Evolutionary conservation across 1,140 invertebrate genomes (phyloP).

Genomic region (Elymnias hypermnestra): DNA sequence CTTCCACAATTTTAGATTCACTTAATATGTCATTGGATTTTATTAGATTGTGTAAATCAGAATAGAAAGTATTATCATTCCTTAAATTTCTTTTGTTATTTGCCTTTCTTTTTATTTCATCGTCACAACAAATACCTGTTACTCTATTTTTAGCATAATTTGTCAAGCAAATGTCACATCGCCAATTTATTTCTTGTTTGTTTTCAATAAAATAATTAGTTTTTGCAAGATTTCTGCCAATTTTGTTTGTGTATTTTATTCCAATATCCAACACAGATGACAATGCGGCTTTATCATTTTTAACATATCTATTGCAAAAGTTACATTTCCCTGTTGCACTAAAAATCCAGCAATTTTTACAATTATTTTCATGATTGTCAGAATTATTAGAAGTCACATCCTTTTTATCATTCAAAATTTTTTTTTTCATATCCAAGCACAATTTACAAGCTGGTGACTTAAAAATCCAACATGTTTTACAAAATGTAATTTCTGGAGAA

Average conservation of each 20-base stretch:
- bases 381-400: not conserved
- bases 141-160: conserved; percentile 24
- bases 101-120: not conserved
- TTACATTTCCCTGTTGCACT: conserved; percentile 29
- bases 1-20: too few species aligned
- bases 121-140: conserved; percentile 28
- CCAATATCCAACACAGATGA: too few species aligned
- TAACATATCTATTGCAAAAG: conserved; percentile 30
- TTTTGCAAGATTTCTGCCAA: too few species aligned
- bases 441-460: conserved; percentile 28
- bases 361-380: conserved; percentile 12
- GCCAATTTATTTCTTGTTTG: conserved; percentile 25
- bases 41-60: not conserved
- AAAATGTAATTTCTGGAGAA: conserved; percentile 13
- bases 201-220: not conserved
- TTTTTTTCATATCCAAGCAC: conserved; percentile 21
- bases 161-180: conserved; percentile 41
- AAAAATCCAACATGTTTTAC: conserved; percentile 48
- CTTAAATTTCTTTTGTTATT: not conserved
- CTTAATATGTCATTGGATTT: too few species aligned
- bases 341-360: conserved; percentile 46
- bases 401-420: not conserved
- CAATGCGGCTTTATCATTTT: too few species aligned
- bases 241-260: too few species aligned
- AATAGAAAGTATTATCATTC: not conserved